Percentiles rank a stretch among this genome's conserved stretches.
Conservation (phyloP, 1,140 invertebrate species). For the Aphelenchoides besseyi region DNA sequence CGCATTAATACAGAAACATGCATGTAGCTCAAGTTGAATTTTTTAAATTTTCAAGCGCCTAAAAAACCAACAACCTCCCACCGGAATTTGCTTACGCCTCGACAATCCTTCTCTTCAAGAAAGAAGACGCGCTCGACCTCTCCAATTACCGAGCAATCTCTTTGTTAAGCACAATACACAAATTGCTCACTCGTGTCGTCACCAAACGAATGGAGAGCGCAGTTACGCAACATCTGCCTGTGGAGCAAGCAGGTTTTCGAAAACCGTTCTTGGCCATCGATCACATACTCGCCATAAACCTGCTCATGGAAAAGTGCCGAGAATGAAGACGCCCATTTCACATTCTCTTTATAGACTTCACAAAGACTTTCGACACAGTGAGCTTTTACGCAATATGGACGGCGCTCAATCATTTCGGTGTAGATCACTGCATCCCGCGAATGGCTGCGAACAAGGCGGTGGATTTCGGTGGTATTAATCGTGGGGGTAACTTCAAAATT, state of each 20-base stretch:
- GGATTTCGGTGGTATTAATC: too few species aligned
- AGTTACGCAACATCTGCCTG: slow-evolving; percentile 21
- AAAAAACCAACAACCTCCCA: slow-evolving; percentile 15
- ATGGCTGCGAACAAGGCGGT: too few species aligned
- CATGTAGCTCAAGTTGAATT: too few species aligned
- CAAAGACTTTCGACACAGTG: slow-evolving; percentile 55
- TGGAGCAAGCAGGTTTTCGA: slow-evolving; percentile 37
- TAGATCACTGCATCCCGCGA: slow-evolving; percentile 17
- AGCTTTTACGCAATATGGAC: slow-evolving; percentile 31
- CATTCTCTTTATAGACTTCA: slow-evolving; percentile 50
- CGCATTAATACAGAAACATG: too few species aligned
- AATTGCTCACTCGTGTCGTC: slow-evolving; percentile 28
- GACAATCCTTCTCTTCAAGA: slow-evolving; percentile 33
- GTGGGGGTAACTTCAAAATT: too few species aligned
- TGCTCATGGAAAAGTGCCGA: slow-evolving; percentile 44
- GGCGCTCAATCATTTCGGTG: slow-evolving; percentile 15
- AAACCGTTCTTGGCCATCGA: slow-evolving; percentile 31
- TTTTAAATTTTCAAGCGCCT: too few species aligned
- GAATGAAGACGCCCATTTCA: slow-evolving; percentile 49
- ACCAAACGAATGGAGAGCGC: slow-evolving; percentile 11
- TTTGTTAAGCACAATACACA: slow-evolving; percentile 30
- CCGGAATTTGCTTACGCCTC: slow-evolving; percentile 10
- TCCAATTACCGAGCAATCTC: slow-evolving; percentile 36
- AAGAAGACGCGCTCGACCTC: slow-evolving; percentile 13
- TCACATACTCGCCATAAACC: slow-evolving; percentile 29